Evolutionary conservation across 2,797 vertebrate species (phyloP).

Genomic region (Sebastes steindachneri): DNA sequence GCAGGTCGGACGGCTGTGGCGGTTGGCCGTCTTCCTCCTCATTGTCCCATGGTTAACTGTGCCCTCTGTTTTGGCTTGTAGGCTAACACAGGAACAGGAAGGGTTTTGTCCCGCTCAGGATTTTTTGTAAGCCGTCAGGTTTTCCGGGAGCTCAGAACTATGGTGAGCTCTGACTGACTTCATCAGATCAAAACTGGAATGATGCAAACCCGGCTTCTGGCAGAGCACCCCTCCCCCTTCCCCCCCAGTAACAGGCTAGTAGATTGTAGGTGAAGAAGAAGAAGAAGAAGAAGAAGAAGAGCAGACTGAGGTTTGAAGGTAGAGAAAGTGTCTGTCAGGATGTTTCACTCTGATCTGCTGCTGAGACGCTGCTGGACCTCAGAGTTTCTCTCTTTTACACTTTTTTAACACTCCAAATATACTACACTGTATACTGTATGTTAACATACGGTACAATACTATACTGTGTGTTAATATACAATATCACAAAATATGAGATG

Average conservation of each 20-base stretch:
- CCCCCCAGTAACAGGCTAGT: background rate
- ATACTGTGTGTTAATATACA: background rate
- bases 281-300: slow-evolving; percentile 37
- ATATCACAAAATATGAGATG: background rate
- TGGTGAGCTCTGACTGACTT: slow-evolving; percentile 84
- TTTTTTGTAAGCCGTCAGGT: slow-evolving; percentile 84
- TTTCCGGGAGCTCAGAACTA: slow-evolving; percentile 84
- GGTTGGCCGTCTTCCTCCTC: background rate
- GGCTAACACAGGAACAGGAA: slow-evolving; percentile 84
- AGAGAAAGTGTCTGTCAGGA: slow-evolving; percentile 39
- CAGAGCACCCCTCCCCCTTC: slow-evolving; percentile 49
- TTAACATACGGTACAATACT: background rate
- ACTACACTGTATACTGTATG: background rate
- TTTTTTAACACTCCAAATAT: background rate
- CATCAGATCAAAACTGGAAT: slow-evolving; percentile 70
- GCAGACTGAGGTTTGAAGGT: slow-evolving; percentile 33
- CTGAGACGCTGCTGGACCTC: slow-evolving; percentile 51
- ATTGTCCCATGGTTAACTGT: slow-evolving; percentile 63
- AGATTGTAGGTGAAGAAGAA: slow-evolving; percentile 19
- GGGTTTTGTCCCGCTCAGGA: slow-evolving; percentile 80
- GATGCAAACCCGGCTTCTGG: slow-evolving; percentile 73
- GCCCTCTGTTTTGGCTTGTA: slow-evolving; percentile 82
- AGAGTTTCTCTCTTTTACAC: slow-evolving; percentile 18
- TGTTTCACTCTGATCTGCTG: slow-evolving; percentile 51
- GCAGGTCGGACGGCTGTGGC: slow-evolving; percentile 15